These are phyloP conservation scores for Scalopus aquaticus DNA, from an alignment of 2,113 vertebrate species.

Conservation along the genomic window DNA sequence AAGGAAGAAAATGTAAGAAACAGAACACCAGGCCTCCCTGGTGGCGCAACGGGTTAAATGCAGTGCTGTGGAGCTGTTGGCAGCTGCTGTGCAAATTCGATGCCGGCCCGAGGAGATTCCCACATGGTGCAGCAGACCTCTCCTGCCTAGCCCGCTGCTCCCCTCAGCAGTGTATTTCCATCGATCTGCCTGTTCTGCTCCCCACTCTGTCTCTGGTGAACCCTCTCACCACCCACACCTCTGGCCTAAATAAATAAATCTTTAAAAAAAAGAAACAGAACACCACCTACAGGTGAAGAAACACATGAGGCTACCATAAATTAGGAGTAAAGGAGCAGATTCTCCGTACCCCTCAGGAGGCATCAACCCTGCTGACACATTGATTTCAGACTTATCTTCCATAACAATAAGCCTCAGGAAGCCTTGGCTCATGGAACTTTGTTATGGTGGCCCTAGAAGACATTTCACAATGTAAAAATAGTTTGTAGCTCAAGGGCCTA, in stretches of 20 bases:
- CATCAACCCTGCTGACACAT: background rate
- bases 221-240: too few species aligned
- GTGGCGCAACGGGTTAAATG: too few species aligned
- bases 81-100: too few species aligned
- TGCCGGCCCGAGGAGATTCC: too few species aligned
- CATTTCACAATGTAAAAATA: background rate
- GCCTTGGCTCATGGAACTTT: background rate
- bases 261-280: background rate
- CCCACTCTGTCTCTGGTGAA: too few species aligned
- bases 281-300: background rate
- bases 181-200: too few species aligned
- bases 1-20: background rate
- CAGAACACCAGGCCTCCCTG: background rate
- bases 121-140: too few species aligned
- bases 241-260: too few species aligned
- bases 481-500: background rate
- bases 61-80: too few species aligned
- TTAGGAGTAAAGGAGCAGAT: background rate
- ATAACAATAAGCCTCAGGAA: background rate
- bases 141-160: too few species aligned
- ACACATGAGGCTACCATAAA: background rate
- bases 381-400: background rate
- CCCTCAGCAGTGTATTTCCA: too few species aligned
- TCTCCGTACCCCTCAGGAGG: background rate
- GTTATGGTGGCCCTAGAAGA: slow-evolving; percentile 2